Percentiles rank a stretch among this genome's conserved stretches.
These are phyloP conservation scores for Gadus chalcogrammus DNA, from an alignment of 2,113 vertebrate genomes.

Conservation along the genomic window DNA sequence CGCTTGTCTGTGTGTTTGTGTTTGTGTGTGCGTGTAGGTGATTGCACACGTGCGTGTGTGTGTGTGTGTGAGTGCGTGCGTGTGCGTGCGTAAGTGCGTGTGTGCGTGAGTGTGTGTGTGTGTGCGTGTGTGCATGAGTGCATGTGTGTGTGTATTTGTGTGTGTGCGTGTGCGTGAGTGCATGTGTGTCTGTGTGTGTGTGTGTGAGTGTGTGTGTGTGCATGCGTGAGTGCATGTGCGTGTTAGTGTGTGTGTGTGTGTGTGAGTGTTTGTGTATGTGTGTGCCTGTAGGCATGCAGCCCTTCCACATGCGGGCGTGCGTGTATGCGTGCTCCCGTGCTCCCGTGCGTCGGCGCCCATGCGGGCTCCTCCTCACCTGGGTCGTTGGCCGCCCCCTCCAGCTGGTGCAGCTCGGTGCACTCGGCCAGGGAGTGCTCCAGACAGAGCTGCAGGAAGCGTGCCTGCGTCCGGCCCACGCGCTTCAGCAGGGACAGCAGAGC, in stretches of 20 bases:
- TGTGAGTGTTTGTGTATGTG: neutral
- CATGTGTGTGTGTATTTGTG: too few relatives aligned
- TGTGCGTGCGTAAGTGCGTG: too few relatives aligned
- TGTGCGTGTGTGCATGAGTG: neutral
- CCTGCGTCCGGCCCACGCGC: slow-evolving; percentile 93
- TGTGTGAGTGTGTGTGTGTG: neutral
- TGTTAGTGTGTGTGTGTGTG: neutral
- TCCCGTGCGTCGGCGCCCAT: too few relatives aligned
- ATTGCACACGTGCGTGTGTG: neutral
- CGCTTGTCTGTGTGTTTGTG: neutral
- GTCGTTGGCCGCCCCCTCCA: slow-evolving; percentile 95
- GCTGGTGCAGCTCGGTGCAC: slow-evolving; percentile 92
- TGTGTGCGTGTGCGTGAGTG: too few relatives aligned
- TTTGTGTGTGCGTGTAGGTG: too few relatives aligned
- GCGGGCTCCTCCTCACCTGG: slow-evolving; percentile 78
- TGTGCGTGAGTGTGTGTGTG: too few relatives aligned
- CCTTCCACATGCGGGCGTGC: too few relatives aligned
- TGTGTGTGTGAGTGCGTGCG: neutral
- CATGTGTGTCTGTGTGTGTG: neutral
- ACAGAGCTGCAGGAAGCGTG: slow-evolving; percentile 97
- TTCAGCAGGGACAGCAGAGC: slow-evolving; percentile 94
- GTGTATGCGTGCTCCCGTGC: neutral
- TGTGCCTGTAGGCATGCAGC: too few relatives aligned
- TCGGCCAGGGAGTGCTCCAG: slow-evolving; percentile 95
- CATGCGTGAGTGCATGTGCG: too few relatives aligned